phyloP scores from a whole-genome alignment of 2,797 vertebrate species.

The Discoglossus pictus region DNA sequence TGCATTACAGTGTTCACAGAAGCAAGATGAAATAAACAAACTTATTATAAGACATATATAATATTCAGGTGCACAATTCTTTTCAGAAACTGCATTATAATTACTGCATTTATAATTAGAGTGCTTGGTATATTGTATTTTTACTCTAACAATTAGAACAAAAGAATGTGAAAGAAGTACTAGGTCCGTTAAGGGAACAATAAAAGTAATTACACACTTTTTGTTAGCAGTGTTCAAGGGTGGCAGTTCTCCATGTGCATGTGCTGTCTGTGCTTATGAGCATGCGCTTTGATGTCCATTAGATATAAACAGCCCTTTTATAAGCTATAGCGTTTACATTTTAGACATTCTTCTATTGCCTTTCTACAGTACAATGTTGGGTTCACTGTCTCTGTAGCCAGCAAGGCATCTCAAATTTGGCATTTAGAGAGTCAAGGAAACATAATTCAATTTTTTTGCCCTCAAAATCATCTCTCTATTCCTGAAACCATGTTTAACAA shows the following conservation, averaged over 20 bases:
- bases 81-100: conserved; percentile 59
- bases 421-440: neutral
- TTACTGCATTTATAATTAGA: conserved; percentile 67
- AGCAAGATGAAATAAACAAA: conserved; percentile 53
- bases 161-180: conserved; percentile 66
- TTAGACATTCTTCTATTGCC: no score
- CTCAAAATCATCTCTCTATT: no score
- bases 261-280: conserved; percentile 3
- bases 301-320: no score
- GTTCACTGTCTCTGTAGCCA: no score
- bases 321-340: no score
- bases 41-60: conserved; percentile 42
- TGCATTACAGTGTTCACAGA: conserved; percentile 50
- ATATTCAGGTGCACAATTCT: conserved; percentile 58
- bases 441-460: no score
- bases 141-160: conserved; percentile 61
- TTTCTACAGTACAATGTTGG: no score
- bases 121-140: conserved; percentile 69
- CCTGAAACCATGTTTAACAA: no score
- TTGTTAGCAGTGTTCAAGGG: conserved; percentile 62
- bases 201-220: conserved; percentile 72
- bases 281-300: neutral
- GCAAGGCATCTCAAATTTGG: neutral
- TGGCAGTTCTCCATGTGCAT: neutral
- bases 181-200: conserved; percentile 69